A percentile compares a stretch with the other conserved stretches of the same genome.
Conservation (phyloP, 2,797 vertebrate genomes). For the Eutrigla gurnardus region DNA sequence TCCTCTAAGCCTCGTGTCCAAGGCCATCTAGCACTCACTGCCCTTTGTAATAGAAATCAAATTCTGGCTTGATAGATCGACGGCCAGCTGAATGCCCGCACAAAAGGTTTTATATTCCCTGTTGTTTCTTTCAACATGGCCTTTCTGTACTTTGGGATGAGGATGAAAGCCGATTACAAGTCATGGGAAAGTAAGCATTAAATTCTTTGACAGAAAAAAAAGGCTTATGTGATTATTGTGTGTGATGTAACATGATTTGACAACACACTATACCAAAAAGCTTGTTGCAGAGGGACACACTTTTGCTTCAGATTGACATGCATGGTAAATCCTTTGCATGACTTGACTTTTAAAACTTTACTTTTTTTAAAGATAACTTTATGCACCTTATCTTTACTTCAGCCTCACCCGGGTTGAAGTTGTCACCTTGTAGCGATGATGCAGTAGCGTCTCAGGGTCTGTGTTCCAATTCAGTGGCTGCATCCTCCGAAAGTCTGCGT, state of each 20-base stretch:
- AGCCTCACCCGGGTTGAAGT: background rate
- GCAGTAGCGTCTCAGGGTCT: background rate
- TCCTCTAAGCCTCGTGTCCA: slow-evolving; percentile 48
- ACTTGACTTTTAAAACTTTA: background rate
- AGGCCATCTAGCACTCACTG: slow-evolving; percentile 31
- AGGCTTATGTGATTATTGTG: slow-evolving; percentile 32
- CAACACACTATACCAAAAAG: background rate
- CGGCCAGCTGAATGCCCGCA: background rate
- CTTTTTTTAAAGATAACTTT: background rate
- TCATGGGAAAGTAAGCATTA: slow-evolving; percentile 32
- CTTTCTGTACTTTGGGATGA: slow-evolving; percentile 21
- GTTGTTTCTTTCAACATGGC: background rate
- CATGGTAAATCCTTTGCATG: background rate
- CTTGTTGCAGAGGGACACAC: no score
- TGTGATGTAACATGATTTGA: slow-evolving; percentile 21
- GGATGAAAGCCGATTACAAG: slow-evolving; percentile 46
- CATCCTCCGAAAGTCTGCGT: background rate
- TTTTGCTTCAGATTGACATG: background rate
- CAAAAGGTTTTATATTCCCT: slow-evolving; percentile 20
- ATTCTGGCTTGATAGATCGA: slow-evolving; percentile 40
- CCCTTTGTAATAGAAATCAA: slow-evolving; percentile 49
- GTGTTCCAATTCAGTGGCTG: slow-evolving; percentile 19
- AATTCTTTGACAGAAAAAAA: slow-evolving; percentile 10
- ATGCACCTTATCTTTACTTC: background rate
- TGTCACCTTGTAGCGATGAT: background rate